phyloP scores from a whole-genome alignment of 2,888 invertebrate species.

The Aphelenchoides bicaudatus region DNA sequence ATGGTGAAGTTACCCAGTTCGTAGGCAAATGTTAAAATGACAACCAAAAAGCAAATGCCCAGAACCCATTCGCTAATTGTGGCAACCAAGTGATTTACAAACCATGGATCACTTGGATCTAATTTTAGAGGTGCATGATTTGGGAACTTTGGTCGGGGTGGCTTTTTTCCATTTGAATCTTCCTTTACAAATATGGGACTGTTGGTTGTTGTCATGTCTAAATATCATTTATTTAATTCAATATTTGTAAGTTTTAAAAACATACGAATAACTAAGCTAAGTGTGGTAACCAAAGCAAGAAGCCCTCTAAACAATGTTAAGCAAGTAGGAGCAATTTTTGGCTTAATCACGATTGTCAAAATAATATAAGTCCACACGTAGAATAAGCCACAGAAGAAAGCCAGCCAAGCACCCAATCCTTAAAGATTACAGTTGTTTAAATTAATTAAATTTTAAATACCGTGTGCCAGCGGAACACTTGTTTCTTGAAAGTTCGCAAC shows the following conservation, averaged over 20 bases:
- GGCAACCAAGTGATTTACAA: slow-evolving; percentile 15
- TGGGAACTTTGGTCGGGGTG: not conserved
- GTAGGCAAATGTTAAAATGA: slow-evolving; percentile 12
- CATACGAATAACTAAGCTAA: slow-evolving; percentile 10
- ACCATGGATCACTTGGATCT: slow-evolving; percentile 3
- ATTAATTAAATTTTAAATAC: not conserved
- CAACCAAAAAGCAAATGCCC: slow-evolving; percentile 2
- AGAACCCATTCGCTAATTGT: slow-evolving; percentile 17
- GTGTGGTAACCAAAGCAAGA: slow-evolving; percentile 10
- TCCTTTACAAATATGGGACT: not conserved
- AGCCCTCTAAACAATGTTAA: not conserved
- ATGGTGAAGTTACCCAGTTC: slow-evolving; percentile 7
- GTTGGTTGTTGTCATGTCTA: not conserved
- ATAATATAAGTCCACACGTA: slow-evolving; percentile 18
- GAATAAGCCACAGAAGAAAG: slow-evolving; percentile 13
- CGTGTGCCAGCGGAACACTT: slow-evolving; percentile 16
- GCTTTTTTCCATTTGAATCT: slow-evolving; percentile 9
- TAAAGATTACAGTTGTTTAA: not conserved
- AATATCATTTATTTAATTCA: not conserved
- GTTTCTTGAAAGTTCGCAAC: slow-evolving; percentile 20
- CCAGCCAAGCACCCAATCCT: slow-evolving; percentile 13
- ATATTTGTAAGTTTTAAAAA: not conserved
- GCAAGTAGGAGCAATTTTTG: slow-evolving; percentile 8
- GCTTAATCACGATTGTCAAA: not conserved
- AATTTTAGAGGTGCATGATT: not conserved